These are phyloP conservation scores for Hipposideros larvatus DNA, from an alignment of 2,797 vertebrate species.

Conservation along the genomic window DNA sequence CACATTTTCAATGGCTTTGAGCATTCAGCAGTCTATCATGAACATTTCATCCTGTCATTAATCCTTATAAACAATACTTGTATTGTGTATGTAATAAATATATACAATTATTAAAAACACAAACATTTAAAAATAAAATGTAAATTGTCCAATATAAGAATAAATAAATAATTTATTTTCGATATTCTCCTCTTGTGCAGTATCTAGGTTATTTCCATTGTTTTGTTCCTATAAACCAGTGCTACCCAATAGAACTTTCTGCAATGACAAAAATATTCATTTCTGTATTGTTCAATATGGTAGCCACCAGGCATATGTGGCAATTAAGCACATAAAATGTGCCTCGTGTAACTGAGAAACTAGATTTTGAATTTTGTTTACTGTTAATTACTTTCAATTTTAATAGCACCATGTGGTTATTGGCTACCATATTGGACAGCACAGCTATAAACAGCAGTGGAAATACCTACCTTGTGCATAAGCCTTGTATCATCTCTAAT, in stretches of 20 bases:
- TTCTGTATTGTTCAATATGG: not conserved
- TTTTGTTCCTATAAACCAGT: not conserved
- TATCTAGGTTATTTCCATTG: not conserved
- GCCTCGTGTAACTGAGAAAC: not conserved
- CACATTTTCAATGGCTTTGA: slow-evolving; percentile 17
- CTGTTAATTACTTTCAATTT: not conserved
- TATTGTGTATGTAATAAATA: not conserved
- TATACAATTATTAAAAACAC: not conserved
- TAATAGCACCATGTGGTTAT: not conserved
- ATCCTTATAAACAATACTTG: not conserved
- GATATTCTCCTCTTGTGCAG: not conserved
- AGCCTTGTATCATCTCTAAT: not conserved
- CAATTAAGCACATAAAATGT: not conserved
- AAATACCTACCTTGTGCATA: not conserved
- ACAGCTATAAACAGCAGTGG: not conserved
- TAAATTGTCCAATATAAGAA: not conserved
- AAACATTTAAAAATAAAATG: slow-evolving; percentile 20
- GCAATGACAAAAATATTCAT: not conserved
- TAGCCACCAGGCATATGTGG: not conserved
- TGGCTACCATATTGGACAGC: not conserved
- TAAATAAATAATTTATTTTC: slow-evolving; percentile 29
- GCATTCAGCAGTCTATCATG: not conserved
- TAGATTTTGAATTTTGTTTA: not conserved
- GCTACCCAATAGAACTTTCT: not conserved
- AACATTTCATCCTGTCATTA: not conserved